Evolutionary conservation across 1,140 invertebrate genomes (phyloP).

Genomic region (Saccostrea glomerata): DNA sequence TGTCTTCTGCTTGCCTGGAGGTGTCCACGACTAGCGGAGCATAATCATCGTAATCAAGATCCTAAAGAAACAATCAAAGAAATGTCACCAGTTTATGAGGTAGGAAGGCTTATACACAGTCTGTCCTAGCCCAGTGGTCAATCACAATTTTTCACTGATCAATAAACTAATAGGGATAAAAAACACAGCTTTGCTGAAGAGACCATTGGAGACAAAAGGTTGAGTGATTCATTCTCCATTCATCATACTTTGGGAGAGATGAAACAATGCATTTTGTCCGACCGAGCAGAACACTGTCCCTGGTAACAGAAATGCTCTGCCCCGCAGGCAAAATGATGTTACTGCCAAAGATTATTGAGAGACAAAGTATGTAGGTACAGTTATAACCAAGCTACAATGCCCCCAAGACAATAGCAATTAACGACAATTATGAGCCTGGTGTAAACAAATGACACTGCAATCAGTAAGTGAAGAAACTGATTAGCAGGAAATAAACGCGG

Average conservation of each 20-base stretch:
- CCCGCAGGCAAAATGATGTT: conserved; percentile 39
- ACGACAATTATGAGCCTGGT: conserved; percentile 41
- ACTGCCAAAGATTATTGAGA: conserved; percentile 46
- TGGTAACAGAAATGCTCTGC: conserved; percentile 33
- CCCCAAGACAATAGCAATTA: conserved; percentile 41
- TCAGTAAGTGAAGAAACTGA: conserved; percentile 25
- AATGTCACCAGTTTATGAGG: conserved; percentile 51
- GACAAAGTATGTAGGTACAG: conserved; percentile 48
- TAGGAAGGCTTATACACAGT: conserved; percentile 7
- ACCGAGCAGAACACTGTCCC: conserved; percentile 23
- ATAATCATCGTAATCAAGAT: conserved; percentile 58
- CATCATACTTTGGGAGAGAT: conserved; percentile 22
- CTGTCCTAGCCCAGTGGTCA: not conserved
- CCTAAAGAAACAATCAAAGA: conserved; percentile 54
- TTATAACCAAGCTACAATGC: conserved; percentile 33
- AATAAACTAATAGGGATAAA: conserved; percentile 33
- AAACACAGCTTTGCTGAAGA: conserved; percentile 22
- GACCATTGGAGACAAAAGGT: conserved; percentile 26
- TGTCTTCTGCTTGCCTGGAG: conserved; percentile 46
- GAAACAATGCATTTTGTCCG: conserved; percentile 34
- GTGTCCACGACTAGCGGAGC: conserved; percentile 58
- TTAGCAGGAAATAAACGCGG: conserved; percentile 42
- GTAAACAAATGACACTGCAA: conserved; percentile 46
- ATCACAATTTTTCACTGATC: conserved; percentile 33
- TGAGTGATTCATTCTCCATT: conserved; percentile 22